Conservation (phyloP, 2,888 invertebrate genomes). For the Rotaria socialis region DNA sequence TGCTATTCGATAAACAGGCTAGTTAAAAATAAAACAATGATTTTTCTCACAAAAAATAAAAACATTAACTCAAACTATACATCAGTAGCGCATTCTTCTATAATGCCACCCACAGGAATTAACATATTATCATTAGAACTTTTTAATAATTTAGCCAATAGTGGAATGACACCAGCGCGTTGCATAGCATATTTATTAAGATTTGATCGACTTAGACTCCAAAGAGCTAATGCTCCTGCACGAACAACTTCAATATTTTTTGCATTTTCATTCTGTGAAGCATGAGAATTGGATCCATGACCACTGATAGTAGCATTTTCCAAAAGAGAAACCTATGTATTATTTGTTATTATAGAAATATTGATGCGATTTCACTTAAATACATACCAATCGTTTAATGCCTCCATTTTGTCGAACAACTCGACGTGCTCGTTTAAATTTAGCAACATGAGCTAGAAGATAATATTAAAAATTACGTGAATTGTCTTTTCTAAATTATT, state of each 20-base stretch:
- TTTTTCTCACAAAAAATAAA: neutral
- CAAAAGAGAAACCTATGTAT: neutral
- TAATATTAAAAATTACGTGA: neutral
- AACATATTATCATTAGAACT: slow-evolving; percentile 79
- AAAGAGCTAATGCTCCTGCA: slow-evolving; percentile 72
- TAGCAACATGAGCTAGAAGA: slow-evolving; percentile 70
- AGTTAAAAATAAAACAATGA: slow-evolving; percentile 39
- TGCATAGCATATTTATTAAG: slow-evolving; percentile 72
- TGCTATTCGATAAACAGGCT: slow-evolving; percentile 66
- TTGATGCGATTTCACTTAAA: neutral
- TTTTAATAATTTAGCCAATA: slow-evolving; percentile 72
- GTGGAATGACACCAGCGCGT: slow-evolving; percentile 57
- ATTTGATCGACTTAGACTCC: slow-evolving; percentile 77
- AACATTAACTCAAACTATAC: slow-evolving; percentile 48
- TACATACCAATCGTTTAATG: slow-evolving; percentile 65
- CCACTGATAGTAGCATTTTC: neutral
- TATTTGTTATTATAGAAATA: too few relatives aligned
- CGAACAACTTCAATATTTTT: slow-evolving; percentile 58
- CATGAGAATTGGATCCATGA: neutral
- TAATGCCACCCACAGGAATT: slow-evolving; percentile 78
- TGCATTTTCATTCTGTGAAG: slow-evolving; percentile 50
- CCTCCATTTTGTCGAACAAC: slow-evolving; percentile 76
- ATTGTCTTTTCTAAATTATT: neutral
- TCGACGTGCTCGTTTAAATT: slow-evolving; percentile 76
- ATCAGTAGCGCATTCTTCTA: slow-evolving; percentile 74